Evolutionary conservation across 2,113 vertebrate species (phyloP).

Genomic region (Chrysemys picta): DNA sequence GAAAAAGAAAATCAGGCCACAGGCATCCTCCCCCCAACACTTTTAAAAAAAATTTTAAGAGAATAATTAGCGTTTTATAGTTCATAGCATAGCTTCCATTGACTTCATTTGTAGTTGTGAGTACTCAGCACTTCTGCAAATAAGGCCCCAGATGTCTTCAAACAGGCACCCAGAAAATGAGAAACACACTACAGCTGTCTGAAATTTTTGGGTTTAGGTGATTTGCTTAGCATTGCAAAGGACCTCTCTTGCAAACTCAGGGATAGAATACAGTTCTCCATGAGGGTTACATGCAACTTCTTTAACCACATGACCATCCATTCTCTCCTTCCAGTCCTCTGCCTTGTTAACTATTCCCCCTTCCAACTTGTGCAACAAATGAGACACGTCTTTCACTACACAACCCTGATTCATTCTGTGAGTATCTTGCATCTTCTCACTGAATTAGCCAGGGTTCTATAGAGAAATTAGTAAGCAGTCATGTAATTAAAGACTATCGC

Average conservation of each 20-base stretch:
- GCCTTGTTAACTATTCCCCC: background rate
- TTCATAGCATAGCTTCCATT: background rate
- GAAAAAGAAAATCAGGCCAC: background rate
- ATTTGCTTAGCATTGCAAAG: background rate
- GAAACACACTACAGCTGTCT: background rate
- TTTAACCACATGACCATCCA: background rate
- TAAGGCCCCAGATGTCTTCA: conserved; percentile 4
- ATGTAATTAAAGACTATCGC: background rate
- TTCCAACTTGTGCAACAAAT: background rate
- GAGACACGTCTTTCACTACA: background rate
- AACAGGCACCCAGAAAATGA: background rate
- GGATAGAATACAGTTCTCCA: background rate
- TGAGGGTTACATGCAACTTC: background rate
- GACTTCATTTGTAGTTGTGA: background rate
- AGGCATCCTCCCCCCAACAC: background rate
- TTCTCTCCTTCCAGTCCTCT: background rate
- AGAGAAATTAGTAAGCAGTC: background rate
- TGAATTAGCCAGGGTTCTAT: background rate
- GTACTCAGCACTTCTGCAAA: background rate
- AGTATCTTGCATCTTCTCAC: background rate
- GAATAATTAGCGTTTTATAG: background rate
- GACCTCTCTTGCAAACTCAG: background rate
- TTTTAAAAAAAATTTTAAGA: background rate
- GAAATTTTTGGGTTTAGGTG: background rate
- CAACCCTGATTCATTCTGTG: background rate